These are phyloP conservation scores for Agelaius phoeniceus DNA, from an alignment of 2,113 vertebrate species.

Conservation along the genomic window DNA sequence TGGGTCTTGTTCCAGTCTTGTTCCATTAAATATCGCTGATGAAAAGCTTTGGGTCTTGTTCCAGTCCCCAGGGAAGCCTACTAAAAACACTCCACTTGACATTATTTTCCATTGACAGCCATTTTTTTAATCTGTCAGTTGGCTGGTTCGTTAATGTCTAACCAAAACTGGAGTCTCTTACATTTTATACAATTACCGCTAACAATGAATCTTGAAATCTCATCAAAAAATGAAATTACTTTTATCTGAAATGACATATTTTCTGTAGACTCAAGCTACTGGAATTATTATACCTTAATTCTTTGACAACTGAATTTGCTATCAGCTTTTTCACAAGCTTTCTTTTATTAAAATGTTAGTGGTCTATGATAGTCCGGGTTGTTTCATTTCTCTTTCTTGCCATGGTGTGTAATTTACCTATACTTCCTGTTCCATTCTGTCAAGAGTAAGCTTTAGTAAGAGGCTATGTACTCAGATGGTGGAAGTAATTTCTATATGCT, in stretches of 20 bases:
- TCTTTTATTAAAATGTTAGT: neutral
- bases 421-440: neutral
- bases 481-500: neutral
- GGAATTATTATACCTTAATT: conserved; percentile 19
- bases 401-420: neutral
- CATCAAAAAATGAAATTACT: conserved; percentile 19
- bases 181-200: neutral
- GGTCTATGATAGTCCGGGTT: neutral
- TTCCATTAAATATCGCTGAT: neutral
- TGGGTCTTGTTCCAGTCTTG: neutral
- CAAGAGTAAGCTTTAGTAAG: neutral
- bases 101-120: neutral
- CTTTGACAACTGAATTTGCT: conserved; percentile 16
- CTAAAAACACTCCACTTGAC: neutral
- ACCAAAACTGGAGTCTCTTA: neutral
- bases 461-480: neutral
- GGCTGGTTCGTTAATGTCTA: neutral
- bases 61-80: neutral
- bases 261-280: neutral
- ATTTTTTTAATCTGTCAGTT: neutral
- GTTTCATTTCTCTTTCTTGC: neutral
- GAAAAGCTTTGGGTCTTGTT: neutral
- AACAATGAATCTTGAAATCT: conserved; percentile 12
- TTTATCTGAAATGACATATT: neutral
- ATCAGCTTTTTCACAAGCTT: neutral